Evolutionary conservation across 2,113 vertebrate genomes (phyloP), one percentile per base, ranked within the genome.

Genomic region (Pycnonotus jocosus): DNA sequence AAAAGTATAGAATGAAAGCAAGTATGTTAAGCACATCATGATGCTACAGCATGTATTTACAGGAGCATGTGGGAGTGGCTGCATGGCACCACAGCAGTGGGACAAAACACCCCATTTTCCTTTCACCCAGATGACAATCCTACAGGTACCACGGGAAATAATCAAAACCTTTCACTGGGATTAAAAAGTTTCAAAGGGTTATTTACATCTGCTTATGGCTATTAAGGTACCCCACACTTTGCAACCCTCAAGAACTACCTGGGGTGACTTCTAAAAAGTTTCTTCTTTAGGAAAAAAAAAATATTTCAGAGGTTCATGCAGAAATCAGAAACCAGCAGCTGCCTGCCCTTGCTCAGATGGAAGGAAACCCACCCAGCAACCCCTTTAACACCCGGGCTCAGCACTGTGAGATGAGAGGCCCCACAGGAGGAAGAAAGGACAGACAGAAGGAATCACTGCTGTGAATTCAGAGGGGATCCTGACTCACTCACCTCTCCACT

Each of bases 181-280:
- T 31, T 48, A 77, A 61, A 53, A 1, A 66, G 56, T 56, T 87
- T 66, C 65, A 50, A 50, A 85, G 33, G 8, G 51, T 70, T 82
- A n/a, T 51, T 74, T 54, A 51, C 24, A 57, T 12, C 57, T 82
- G 56, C 15, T 68, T 54, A 45, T 60, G 61, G 21, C 10, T 40
- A 15, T 53, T n/a, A 60, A 45, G 6, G 40, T 8, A 72, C 18
- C 21, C 16, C 0, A 3, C 0, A 1, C 11, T 72, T 53, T n/a
- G 23, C 37, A 72, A 47, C 57, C 22, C 27, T 74, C 7, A 11
- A 71, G 27, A 88, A 53, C 40, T 31, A 27, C 27, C 31, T 15
- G 19, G 21, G 11, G 15, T 24, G 14, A 42, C 22, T 91, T 77
- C 48, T 27, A 5, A 31, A 58, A 62, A 20, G 13, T 9, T 27